These are phyloP conservation scores for Periophthalmus modestus DNA, from an alignment of 2,113 vertebrate genomes.

Conservation along the genomic window DNA sequence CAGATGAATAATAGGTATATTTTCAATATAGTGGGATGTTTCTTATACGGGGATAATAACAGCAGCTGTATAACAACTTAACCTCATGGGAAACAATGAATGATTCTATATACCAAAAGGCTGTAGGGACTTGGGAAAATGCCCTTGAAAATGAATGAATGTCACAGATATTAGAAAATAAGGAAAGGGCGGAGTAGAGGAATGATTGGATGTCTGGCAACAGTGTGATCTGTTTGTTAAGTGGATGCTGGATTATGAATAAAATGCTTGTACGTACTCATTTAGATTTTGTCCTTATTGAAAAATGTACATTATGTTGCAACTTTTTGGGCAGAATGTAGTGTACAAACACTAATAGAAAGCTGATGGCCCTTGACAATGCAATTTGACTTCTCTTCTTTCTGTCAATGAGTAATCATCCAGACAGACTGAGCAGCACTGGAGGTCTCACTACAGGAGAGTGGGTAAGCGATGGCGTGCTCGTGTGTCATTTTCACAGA, in stretches of 20 bases:
- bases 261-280: background rate
- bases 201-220: slow-evolving; percentile 16
- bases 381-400: slow-evolving; percentile 55
- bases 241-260: background rate
- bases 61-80: no score
- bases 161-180: slow-evolving; percentile 29
- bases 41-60: background rate
- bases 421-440: slow-evolving; percentile 39
- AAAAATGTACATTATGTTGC: background rate
- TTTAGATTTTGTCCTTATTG: background rate
- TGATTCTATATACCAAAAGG: slow-evolving; percentile 7
- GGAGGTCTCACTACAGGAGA: slow-evolving; percentile 50
- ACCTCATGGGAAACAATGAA: background rate
- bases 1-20: background rate
- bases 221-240: slow-evolving; percentile 1
- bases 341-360: slow-evolving; percentile 26
- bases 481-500: slow-evolving; percentile 37
- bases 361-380: slow-evolving; percentile 50
- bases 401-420: slow-evolving; percentile 60
- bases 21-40: background rate
- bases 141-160: slow-evolving; percentile 39
- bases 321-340: background rate
- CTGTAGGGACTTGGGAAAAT: slow-evolving; percentile 14
- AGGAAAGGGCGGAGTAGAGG: background rate
- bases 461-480: slow-evolving; percentile 47